These are phyloP conservation scores for Allolobophora icterica DNA, from an alignment of 2,888 invertebrate species.

Conservation along the genomic window DNA sequence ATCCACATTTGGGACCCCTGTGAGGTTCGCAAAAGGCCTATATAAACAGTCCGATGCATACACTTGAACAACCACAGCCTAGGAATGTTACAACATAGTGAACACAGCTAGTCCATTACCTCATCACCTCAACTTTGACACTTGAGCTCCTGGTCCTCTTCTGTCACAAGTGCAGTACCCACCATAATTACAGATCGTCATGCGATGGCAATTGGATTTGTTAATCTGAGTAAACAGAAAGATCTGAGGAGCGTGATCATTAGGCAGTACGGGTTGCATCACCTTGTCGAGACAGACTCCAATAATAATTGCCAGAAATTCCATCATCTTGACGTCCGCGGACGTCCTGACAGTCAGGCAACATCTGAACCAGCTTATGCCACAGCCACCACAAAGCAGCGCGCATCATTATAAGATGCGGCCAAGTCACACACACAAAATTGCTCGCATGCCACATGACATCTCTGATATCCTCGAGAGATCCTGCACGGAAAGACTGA, in stretches of 20 bases:
- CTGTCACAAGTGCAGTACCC: neutral
- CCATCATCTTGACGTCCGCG: neutral
- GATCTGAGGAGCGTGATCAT: neutral
- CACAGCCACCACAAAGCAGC: neutral
- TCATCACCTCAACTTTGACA: neutral
- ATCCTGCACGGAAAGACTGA: neutral
- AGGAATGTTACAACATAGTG: neutral
- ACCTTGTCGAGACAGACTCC: neutral
- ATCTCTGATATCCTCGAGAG: neutral
- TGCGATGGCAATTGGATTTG: neutral
- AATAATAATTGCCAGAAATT: constrained; percentile 12
- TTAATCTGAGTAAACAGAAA: neutral
- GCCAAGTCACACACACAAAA: neutral
- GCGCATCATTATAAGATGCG: neutral
- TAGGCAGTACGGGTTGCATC: neutral
- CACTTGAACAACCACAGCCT: neutral
- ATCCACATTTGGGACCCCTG: no score
- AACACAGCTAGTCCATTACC: neutral
- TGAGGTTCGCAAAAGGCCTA: no score
- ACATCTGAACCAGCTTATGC: neutral
- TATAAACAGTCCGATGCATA: no score
- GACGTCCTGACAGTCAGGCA: neutral
- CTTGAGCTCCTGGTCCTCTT: neutral
- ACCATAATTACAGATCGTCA: neutral
- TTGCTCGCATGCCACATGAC: neutral